Evolutionary conservation across 2,113 vertebrate species (phyloP), one percentile per base, ranked within the genome.

Genomic region (Hippocampus mohnikei): DNA sequence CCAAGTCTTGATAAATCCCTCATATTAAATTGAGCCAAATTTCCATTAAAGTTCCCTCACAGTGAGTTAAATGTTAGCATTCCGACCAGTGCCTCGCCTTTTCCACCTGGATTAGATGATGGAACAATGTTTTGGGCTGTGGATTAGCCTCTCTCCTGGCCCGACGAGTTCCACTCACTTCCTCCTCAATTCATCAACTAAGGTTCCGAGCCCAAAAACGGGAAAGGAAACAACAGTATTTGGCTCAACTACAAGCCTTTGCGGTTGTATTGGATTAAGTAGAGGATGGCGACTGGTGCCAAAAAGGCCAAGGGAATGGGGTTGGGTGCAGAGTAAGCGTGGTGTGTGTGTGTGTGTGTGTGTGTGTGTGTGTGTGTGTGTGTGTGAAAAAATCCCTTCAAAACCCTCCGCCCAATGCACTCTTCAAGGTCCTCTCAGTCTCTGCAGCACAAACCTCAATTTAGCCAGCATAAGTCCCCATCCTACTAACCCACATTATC

Each of bases 121-220:
- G 78, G 83, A 79, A 84, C 83, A 85, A 79, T 86, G 86, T 87
- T 87, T 87, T 86, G 79, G 81, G 66, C 78, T 81, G 77, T 80
- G 81, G 88, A 86, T 89, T 87, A 87, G 82, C 82, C 74, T 56
- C 50, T 53, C 67, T 75, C 72, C 52, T 79, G 69, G 68, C 79
- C 80, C 71, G 83, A 55, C 6, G 72, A 70, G 74, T 61, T 68
- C 69, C 58, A 64, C 67, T 73, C 74, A 62, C 74, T 67, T 75
- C 71, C 37, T 68, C 33, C 55, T 50, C 48, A 40, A 48, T 75
- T 76, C 48, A 75, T 66, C 46, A 61, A 27, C 63, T 37, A 58
- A 72, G 55, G 37, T 70, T 29, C 40, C 72, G 50, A 58, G 48
- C 55, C 71, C 12, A 7, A 71, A 71, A 40, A 42, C n/a, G 37